Evolutionary conservation across 2,797 vertebrate genomes (phyloP), one percentile per base, ranked within the genome.

Genomic region (Leuciscus waleckii): DNA sequence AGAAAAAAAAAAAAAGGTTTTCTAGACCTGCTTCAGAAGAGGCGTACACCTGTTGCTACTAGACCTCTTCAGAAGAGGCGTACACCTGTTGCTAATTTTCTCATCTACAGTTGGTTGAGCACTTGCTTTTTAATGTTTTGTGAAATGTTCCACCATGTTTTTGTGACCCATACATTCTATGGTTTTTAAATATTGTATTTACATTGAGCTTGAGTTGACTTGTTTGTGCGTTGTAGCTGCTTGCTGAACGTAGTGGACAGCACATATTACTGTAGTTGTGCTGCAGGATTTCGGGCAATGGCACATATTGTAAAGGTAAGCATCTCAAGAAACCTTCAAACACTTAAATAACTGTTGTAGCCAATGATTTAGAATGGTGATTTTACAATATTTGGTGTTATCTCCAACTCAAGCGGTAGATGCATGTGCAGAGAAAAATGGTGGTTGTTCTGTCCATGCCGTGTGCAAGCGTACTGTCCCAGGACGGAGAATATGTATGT

Each of bases 261-360:
- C 63, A 90, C 91, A 3, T 82, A 92, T 26, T 94, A 83, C 1
- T 99, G 98, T 92, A 93, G 91, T 69, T 99, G 98, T 78, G 95
- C 97, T 0, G 94, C 95, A 6, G 98, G 98, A 1, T 99, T 98
- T 85, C 68, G 85, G 98, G 98, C 73, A 98, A 98, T 0, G 98
- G 98, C 39, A 98, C 96, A 0, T 85, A 91, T 89, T 99, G 98
- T 90, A 92, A 93, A 96, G 97, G 98, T 95, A 94, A 94, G 91
- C 61, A 10, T 14, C 29, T 16, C 32, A 63, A 19, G 23, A 23
- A 26, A 51, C 5, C 5, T 23, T 76, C 29, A 35, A 8, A 32
- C 9, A 46, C 9, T 58, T 41, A 16, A 43, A 46, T 43, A 13
- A 32, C 1, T 19, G 6, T 26, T 26, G 9, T 75, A 19, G 17